Conservation (phyloP, 2,888 invertebrate genomes). For the Sclerodermus sp. region DNA sequence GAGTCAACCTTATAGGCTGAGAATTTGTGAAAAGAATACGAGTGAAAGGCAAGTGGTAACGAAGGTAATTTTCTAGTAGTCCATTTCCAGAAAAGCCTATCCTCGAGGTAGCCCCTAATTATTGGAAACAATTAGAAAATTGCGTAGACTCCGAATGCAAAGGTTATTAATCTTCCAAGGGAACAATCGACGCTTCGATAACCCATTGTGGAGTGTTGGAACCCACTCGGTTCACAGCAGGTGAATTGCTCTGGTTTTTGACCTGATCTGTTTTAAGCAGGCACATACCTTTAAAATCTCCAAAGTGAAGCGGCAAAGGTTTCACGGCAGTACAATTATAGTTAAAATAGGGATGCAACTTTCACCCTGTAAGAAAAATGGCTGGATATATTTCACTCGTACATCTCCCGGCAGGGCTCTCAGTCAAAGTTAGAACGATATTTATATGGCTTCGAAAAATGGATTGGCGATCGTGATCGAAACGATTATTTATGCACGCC, state of each 20-base stretch:
- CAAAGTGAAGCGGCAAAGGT: no score
- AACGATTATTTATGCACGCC: slow-evolving; percentile 22
- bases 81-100: slow-evolving; percentile 23
- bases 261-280: slow-evolving; percentile 26
- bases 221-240: not conserved
- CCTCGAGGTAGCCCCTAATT: slow-evolving; percentile 31
- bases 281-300: no score
- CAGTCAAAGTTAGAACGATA: slow-evolving; percentile 11
- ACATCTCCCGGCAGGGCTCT: slow-evolving; percentile 20
- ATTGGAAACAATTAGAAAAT: slow-evolving; percentile 40
- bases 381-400: slow-evolving; percentile 41
- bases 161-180: slow-evolving; percentile 9
- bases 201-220: slow-evolving; percentile 17
- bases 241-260: slow-evolving; percentile 32
- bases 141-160: slow-evolving; percentile 13
- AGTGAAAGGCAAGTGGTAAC: slow-evolving; percentile 15
- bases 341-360: slow-evolving; percentile 29
- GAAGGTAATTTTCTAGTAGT: slow-evolving; percentile 25
- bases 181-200: slow-evolving; percentile 21
- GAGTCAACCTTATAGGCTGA: not conserved
- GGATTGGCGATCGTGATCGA: slow-evolving; percentile 22
- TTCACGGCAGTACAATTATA: not conserved
- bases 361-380: slow-evolving; percentile 50
- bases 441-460: slow-evolving; percentile 25
- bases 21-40: slow-evolving; percentile 20